phyloP scores from a whole-genome alignment of 2,888 invertebrate genomes.

The Odontocolon sp. region DNA sequence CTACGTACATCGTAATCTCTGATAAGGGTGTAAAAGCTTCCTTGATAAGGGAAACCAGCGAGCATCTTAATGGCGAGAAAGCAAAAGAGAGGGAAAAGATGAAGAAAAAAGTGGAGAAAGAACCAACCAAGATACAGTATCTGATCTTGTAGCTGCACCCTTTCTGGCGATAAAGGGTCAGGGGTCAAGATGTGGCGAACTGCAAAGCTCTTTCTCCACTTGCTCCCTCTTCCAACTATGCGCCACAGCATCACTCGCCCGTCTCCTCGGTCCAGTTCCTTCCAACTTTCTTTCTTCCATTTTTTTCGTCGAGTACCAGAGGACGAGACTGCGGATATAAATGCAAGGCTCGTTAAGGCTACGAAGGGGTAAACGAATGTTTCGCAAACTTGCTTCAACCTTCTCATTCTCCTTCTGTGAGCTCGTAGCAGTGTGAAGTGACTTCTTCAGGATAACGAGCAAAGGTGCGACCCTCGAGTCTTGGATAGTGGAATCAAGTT shows the following conservation, averaged over 20 bases:
- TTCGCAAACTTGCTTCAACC: background rate
- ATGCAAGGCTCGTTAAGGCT: slow-evolving; percentile 29
- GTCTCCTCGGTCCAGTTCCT: slow-evolving; percentile 15
- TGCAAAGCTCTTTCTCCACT: slow-evolving; percentile 48
- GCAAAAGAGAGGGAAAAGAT: background rate
- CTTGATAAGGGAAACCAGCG: background rate
- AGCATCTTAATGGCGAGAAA: background rate
- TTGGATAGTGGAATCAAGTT: slow-evolving; percentile 16
- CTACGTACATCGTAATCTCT: slow-evolving; percentile 5
- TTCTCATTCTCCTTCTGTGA: background rate
- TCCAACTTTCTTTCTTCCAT: background rate
- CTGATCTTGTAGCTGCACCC: slow-evolving; percentile 17
- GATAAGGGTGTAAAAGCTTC: slow-evolving; percentile 7
- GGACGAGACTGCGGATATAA: background rate
- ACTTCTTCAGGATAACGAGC: slow-evolving; percentile 54
- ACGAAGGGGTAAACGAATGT: slow-evolving; percentile 42
- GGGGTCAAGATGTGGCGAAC: slow-evolving; percentile 62
- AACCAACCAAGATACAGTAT: slow-evolving; percentile 7
- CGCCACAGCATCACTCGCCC: background rate
- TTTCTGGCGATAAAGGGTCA: slow-evolving; percentile 60
- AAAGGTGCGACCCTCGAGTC: slow-evolving; percentile 35
- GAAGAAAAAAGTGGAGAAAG: slow-evolving; percentile 2
- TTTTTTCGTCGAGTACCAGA: slow-evolving; percentile 13
- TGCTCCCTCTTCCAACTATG: background rate
- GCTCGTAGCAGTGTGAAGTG: slow-evolving; percentile 3